phyloP scores from a whole-genome alignment of 1,140 invertebrate species.

The Neotoxoptera formosana region DNA sequence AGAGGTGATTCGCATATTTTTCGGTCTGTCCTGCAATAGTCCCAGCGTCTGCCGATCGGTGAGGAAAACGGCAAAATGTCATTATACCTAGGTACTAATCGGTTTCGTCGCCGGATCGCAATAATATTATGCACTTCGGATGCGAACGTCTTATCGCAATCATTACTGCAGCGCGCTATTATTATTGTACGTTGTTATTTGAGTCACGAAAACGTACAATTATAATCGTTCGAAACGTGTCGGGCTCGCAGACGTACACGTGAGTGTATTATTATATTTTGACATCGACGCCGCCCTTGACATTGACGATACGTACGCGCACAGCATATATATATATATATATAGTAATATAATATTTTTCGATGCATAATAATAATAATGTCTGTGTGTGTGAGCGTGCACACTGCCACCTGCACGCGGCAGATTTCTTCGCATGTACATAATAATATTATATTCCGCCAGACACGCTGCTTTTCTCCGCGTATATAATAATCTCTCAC shows the following conservation, averaged over 20 bases:
- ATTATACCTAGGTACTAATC: not conserved
- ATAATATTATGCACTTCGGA: not conserved
- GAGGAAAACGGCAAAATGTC: not conserved
- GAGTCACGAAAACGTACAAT: not conserved
- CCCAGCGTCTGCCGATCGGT: too few species aligned
- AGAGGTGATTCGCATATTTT: too few species aligned
- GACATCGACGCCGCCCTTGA: conserved; percentile 31
- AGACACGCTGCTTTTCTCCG: not conserved
- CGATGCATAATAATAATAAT: not conserved
- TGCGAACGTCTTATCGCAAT: not conserved
- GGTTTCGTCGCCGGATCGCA: not conserved
- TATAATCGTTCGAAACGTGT: not conserved
- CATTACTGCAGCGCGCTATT: not conserved
- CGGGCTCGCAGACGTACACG: not conserved
- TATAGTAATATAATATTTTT: not conserved
- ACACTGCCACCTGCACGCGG: not conserved
- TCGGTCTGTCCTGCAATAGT: too few species aligned
- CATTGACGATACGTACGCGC: conserved; percentile 32
- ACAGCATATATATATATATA: not conserved
- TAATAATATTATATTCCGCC: not conserved
- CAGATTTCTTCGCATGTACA: conserved; percentile 8
- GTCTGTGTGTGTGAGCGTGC: not conserved
- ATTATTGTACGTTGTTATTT: not conserved
- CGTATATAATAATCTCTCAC: not conserved
- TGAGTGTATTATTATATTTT: not conserved